These are phyloP conservation scores for Gila orcuttii DNA, from an alignment of 2,113 vertebrate species.

Conservation along the genomic window DNA sequence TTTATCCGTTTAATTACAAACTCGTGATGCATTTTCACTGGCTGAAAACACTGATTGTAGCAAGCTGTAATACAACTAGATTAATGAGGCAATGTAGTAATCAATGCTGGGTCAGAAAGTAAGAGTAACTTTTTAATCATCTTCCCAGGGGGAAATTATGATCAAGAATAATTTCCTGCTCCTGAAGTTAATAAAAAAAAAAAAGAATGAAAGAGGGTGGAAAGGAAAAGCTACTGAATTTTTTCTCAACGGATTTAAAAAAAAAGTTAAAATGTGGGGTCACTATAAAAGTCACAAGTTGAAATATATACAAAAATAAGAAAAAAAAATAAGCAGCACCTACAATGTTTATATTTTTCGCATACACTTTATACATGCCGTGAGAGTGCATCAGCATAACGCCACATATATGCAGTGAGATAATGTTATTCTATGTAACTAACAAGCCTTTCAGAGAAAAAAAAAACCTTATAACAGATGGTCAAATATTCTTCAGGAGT, in stretches of 20 bases:
- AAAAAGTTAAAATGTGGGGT: background rate
- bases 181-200: background rate
- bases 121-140: constrained; percentile 36
- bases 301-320: constrained; percentile 17
- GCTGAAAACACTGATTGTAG: constrained; percentile 13
- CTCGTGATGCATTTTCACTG: background rate
- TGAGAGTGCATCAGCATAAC: background rate
- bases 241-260: background rate
- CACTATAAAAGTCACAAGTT: constrained; percentile 10
- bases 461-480: constrained; percentile 31
- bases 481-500: constrained; percentile 44
- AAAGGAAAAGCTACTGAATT: background rate
- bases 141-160: constrained; percentile 18
- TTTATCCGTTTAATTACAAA: constrained; percentile 25
- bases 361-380: background rate
- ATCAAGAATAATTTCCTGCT: constrained; percentile 22
- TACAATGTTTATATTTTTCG: background rate
- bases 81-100: constrained; percentile 32
- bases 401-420: constrained; percentile 35
- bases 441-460: constrained; percentile 47
- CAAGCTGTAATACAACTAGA: constrained; percentile 25
- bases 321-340: constrained; percentile 34
- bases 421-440: constrained; percentile 39
- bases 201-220: background rate
- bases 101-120: constrained; percentile 30